These are phyloP conservation scores for Macrosoma leucophasiata DNA, from an alignment of 2,888 invertebrate genomes.

Conservation along the genomic window DNA sequence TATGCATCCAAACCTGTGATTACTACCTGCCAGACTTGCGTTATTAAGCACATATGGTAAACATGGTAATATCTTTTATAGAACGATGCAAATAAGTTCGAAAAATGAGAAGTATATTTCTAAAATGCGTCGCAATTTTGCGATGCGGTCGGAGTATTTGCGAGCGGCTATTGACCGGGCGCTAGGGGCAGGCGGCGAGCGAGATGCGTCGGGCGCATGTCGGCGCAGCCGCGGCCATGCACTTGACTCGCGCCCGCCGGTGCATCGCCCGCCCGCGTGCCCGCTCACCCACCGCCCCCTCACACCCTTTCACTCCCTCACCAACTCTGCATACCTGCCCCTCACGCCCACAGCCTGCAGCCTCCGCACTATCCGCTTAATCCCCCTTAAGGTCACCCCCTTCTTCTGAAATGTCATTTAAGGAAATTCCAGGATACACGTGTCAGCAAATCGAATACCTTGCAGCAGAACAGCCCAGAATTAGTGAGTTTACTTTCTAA, in stretches of 20 bases:
- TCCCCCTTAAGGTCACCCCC: conserved; percentile 38
- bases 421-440: conserved; percentile 6
- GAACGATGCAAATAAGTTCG: no score
- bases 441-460: background rate
- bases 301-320: conserved; percentile 27
- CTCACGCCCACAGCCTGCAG: conserved; percentile 17
- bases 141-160: conserved; percentile 21
- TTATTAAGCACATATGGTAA: no score
- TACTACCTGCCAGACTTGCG: no score
- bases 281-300: conserved; percentile 25
- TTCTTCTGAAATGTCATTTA: conserved; percentile 21
- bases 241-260: conserved; percentile 58
- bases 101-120: no score
- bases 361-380: conserved; percentile 32
- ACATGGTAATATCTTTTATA: no score
- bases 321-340: conserved; percentile 26
- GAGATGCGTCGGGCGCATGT: conserved; percentile 50
- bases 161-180: conserved; percentile 55
- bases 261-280: conserved; percentile 62
- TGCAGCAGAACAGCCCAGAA: no score
- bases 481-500: no score
- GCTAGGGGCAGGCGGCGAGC: no score
- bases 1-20: no score
- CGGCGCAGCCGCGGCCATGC: conserved; percentile 55
- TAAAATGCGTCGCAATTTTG: no score